Evolutionary conservation across 2,888 invertebrate species (phyloP), one percentile per base, ranked within the genome.

Genomic region (Eumerus sabulonum): DNA sequence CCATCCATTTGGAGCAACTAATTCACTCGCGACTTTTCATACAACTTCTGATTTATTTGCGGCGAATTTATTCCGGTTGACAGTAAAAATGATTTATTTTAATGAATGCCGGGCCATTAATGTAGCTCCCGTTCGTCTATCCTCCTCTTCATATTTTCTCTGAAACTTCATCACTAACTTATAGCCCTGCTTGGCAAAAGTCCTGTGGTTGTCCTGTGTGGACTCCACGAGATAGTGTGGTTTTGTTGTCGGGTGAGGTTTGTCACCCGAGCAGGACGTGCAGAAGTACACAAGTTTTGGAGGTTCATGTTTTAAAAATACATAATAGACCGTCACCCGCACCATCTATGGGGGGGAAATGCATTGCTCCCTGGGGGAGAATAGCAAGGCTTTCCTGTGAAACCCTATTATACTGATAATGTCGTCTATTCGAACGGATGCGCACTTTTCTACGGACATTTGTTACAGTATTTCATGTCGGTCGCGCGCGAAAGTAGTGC

Each of bases 81-180:
- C 81, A 81, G 81, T 81, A 62, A 70, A 81, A 81, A 71, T 81
- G 81, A 81, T 81, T 81, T 81, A 81, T 81, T 81, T 81, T 81
- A 81, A 81, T 81, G 81, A 81, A 81, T 81, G 76, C 70, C 64
- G 44, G 40, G 40, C 79, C 79, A 79, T 74, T 79, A 79, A 79
- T 60, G 79, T 73, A 67, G 62, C 38, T 62, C 53, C 14, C 38
- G 62, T 59, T 36, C 66, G 54, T 62, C 63, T 68, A 17, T 64
- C 50, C 14, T 45, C 42, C 36, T 67, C 60, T 56, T 60, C 72
- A 59, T 71, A 56, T 71, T 76, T 66, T 70, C 35, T 47, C 13
- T 27, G 27, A 7, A 1, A 11, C 70, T 54, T 50, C 63, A 62
- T 79, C 27, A 27, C 27, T 27, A 27, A 27, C 27, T 27, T 7